A percentile compares a stretch with the other conserved stretches of the same genome.
These are phyloP conservation scores for Lasioglossum morio DNA, from an alignment of 2,888 invertebrate species.

Conservation along the genomic window DNA sequence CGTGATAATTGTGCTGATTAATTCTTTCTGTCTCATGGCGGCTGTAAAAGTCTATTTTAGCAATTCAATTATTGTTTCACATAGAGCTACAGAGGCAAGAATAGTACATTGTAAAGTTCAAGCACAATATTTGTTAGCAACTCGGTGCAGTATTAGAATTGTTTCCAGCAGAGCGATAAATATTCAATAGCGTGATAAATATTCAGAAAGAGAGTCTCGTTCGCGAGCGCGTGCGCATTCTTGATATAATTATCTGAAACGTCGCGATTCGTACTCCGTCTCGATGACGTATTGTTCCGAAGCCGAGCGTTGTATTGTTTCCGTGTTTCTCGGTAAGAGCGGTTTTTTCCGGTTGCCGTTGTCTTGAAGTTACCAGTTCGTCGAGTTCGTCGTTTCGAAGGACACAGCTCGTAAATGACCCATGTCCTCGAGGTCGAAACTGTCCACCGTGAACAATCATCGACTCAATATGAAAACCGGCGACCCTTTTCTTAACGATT, in stretches of 20 bases:
- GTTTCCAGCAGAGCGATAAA: background rate
- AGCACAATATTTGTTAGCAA: no score
- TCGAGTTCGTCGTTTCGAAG: background rate
- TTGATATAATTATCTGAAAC: background rate
- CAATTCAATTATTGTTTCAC: no score
- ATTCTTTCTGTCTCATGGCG: no score
- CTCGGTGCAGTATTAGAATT: background rate
- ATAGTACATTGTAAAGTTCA: no score
- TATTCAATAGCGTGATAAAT: background rate
- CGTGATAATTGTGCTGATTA: background rate
- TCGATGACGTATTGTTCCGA: background rate
- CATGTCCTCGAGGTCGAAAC: conserved; percentile 1
- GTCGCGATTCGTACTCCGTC: background rate
- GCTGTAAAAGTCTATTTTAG: no score
- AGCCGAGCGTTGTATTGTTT: background rate
- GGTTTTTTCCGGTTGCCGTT: background rate
- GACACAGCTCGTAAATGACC: background rate
- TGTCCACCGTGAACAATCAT: background rate
- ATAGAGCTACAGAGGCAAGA: no score
- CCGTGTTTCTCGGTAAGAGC: background rate
- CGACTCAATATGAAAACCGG: background rate
- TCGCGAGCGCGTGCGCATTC: background rate
- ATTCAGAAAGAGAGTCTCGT: background rate
- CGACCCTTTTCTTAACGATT: background rate
- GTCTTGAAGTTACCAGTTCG: background rate